Evolutionary conservation across 2,888 invertebrate species (phyloP).

Genomic region (Aphodius granarius): DNA sequence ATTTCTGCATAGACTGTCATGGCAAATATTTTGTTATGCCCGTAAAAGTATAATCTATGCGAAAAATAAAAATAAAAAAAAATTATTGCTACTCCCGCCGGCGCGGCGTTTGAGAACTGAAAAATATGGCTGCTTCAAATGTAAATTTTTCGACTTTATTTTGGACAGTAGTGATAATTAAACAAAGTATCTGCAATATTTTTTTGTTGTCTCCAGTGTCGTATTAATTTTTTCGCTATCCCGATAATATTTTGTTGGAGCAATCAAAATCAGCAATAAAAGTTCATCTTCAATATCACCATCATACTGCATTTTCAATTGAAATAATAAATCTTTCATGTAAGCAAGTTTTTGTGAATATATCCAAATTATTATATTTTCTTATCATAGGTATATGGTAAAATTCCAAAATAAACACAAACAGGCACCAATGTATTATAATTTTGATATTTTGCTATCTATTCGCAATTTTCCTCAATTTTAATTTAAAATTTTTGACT

Average conservation of each 20-base stretch:
- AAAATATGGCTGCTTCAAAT: too few relatives aligned
- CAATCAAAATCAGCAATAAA: constrained; percentile 23
- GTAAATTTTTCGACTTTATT: too few relatives aligned
- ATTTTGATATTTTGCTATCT: background rate
- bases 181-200: constrained; percentile 31
- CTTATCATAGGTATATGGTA: constrained; percentile 22
- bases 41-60: too few relatives aligned
- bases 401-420: constrained; percentile 21
- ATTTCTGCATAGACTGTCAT: too few relatives aligned
- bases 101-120: too few relatives aligned
- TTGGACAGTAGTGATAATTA: too few relatives aligned
- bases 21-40: too few relatives aligned
- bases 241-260: constrained; percentile 24
- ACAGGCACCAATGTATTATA: background rate
- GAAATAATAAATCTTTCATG: constrained; percentile 16
- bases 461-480: too few relatives aligned
- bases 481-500: too few relatives aligned
- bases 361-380: constrained; percentile 24
- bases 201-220: constrained; percentile 22
- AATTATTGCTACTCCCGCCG: too few relatives aligned
- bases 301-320: background rate
- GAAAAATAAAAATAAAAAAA: too few relatives aligned
- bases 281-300: constrained; percentile 21
- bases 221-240: constrained; percentile 24
- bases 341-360: constrained; percentile 21